phyloP scores from a whole-genome alignment of 2,888 invertebrate genomes.

The Drosophila recens region DNA sequence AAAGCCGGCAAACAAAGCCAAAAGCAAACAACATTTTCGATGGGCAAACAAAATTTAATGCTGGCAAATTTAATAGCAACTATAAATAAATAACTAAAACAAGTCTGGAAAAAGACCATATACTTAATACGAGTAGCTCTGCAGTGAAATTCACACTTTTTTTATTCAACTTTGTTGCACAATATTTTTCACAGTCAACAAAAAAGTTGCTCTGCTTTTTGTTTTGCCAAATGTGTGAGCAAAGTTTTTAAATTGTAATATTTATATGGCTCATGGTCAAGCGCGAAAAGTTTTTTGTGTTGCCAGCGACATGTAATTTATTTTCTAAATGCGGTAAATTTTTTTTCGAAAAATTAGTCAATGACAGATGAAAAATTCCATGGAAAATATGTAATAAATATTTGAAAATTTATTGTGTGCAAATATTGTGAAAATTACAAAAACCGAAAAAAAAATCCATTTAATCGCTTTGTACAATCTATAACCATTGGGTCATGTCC shows the following conservation, averaged over 20 bases:
- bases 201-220: constrained; percentile 41
- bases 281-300: constrained; percentile 34
- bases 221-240: constrained; percentile 23
- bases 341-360: constrained; percentile 22
- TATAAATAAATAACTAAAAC: constrained; percentile 5
- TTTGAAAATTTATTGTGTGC: not conserved
- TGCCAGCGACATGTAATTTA: constrained; percentile 45
- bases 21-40: constrained; percentile 28
- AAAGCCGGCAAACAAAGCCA: constrained; percentile 22
- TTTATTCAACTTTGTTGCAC: constrained; percentile 48
- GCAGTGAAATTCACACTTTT: constrained; percentile 56
- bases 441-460: too few species aligned
- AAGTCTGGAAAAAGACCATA: constrained; percentile 28
- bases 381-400: not conserved
- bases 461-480: not conserved
- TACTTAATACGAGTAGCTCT: constrained; percentile 28
- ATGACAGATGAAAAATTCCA: constrained; percentile 17
- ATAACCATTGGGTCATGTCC: not conserved
- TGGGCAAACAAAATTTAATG: constrained; percentile 36
- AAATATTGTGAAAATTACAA: too few species aligned
- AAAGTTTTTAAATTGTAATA: constrained; percentile 61
- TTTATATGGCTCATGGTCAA: constrained; percentile 64
- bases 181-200: constrained; percentile 60
- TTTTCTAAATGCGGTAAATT: constrained; percentile 42
- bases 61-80: constrained; percentile 37